Base-by-base conservation (phyloP, 2,888 invertebrate species). In the Shargacucullia verbasci region DNA sequence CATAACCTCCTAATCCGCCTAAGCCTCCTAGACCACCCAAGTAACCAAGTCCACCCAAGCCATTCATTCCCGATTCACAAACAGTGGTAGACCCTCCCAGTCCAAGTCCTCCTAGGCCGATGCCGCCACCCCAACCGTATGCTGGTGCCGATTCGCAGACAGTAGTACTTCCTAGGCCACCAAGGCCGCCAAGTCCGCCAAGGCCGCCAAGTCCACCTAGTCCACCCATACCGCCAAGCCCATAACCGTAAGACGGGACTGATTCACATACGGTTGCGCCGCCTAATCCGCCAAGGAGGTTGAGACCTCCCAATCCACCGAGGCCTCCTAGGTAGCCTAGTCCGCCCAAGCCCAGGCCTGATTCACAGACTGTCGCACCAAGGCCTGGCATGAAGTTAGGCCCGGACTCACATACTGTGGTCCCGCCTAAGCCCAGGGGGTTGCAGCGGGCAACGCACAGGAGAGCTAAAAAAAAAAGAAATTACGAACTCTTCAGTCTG, bases 391-490 rank as follows among this genome's bases (percentile, higher is more conserved):
- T 20, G 20, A 68, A 54, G 57, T 72, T 80, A 6, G 81, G 70
- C 0, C 69, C n/a, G 0, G 76, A 64, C 45, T 86, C 85, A 40
- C 84, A 86, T n/a, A 84, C 53, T 0, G 86, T 81, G 0, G 80
- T 62, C 8, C 65, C 71, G 0, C 81, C 84, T 15, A 88, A 15
- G 0, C 80, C 83, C 47, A 89, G 11, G 0, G 90, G 89, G 57
- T 82, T 83, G 71, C 83, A 81, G 14, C 52, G 71, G 1, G 77
- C 85, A 0, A 82, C 61, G 77, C 83, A 83, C 12, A 89, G 59
- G 11, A 87, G 67, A 31, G 86, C 89, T 89, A 63, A 6, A 37
- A 43, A 14, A 35, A 50, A 4, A 9, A 10, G 8, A 20, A 4
- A 20, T 20, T 20, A 20, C n/a, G n/a, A n/a, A n/a, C n/a, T n/a